Conservation (phyloP, 2,888 invertebrate species). For the Drosophila falleni region DNA sequence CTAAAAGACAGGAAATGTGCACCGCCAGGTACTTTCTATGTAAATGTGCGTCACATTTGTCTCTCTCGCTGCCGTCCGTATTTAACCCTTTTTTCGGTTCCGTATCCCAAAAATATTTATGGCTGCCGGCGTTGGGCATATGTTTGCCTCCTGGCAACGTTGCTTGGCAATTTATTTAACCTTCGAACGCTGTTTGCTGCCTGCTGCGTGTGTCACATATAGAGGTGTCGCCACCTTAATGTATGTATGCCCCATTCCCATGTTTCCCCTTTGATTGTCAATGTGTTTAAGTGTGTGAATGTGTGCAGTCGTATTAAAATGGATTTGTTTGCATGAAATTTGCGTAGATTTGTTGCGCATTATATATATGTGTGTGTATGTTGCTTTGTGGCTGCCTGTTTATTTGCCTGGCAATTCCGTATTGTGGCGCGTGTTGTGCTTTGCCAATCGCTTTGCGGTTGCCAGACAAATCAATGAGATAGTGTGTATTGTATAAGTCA, state of each 20-base stretch:
- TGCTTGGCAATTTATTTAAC: conserved; percentile 74
- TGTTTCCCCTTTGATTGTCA: conserved; percentile 16
- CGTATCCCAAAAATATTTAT: conserved; percentile 75
- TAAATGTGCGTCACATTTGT: conserved; percentile 63
- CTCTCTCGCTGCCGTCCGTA: conserved; percentile 33
- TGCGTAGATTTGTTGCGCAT: conserved; percentile 75
- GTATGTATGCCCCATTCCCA: conserved; percentile 29
- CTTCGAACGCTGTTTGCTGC: conserved; percentile 64
- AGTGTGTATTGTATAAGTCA: background rate
- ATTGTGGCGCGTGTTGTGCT: conserved; percentile 37
- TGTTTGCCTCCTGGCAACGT: conserved; percentile 60
- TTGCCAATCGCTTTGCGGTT: conserved; percentile 41
- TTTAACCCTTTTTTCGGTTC: conserved; percentile 69
- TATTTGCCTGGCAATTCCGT: conserved; percentile 53
- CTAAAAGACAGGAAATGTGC: conserved; percentile 75
- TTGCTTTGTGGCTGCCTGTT: conserved; percentile 51
- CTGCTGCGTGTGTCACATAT: conserved; percentile 63
- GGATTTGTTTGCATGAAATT: conserved; percentile 73
- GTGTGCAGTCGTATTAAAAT: conserved; percentile 57
- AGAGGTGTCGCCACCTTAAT: conserved; percentile 50
- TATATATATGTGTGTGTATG: conserved; percentile 30
- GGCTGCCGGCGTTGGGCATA: conserved; percentile 68
- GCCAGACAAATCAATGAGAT: conserved; percentile 42
- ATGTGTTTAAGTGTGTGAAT: conserved; percentile 32
- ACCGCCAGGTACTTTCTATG: conserved; percentile 80